Evolutionary conservation across 64 coral and sea anemone species (phyloP), one percentile per base, ranked within the genome.

Genomic region (Cladopsammia gracilis): DNA sequence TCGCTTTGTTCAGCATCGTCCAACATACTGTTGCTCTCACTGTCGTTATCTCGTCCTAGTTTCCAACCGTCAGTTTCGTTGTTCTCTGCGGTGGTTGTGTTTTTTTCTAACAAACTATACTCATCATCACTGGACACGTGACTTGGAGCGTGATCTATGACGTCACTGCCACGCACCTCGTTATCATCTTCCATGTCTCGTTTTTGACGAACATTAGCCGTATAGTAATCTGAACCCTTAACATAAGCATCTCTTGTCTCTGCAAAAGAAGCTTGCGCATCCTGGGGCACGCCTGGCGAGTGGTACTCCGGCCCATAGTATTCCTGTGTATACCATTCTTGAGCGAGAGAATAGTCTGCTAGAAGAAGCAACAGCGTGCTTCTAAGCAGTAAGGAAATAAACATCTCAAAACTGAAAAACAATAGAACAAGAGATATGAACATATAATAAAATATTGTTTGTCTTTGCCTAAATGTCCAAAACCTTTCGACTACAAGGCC

Each of bases 331-430:
- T 83, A 45, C 80, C 80, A 83, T 83, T 83, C 60, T 83, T 83
- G 80, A 13, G 80, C 47, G 49, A 83, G 2, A 83, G 60, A 67
- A 67, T 83, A 44, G 44, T 66, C 20, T 44, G 58, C 59, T 64
- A 83, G 42, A 65, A 83, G 62, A 83, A 83, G 80, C 44, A 83
- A 83, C 80, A 83, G 80, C 42, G 80, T 83, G 61, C 80, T 5
- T 67, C 80, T 64, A 22, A 83, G 44, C 8, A 83, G 25, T 14
- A 83, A 49, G 3, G 59, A 67, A 67, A 66, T 0, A 49, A 83
- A 10, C 80, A 83, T 83, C 62, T 83, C 45, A 83, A 48, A 24
- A 23, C 80, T 83, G 53, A 60, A 59, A 79, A 79, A 20, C 66
- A 83, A 66, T 48, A 50, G 5, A 75, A 46, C 26, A 48, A 6